phyloP scores from a whole-genome alignment of 2,113 vertebrate species.

The Paramisgurnus dabryanus region DNA sequence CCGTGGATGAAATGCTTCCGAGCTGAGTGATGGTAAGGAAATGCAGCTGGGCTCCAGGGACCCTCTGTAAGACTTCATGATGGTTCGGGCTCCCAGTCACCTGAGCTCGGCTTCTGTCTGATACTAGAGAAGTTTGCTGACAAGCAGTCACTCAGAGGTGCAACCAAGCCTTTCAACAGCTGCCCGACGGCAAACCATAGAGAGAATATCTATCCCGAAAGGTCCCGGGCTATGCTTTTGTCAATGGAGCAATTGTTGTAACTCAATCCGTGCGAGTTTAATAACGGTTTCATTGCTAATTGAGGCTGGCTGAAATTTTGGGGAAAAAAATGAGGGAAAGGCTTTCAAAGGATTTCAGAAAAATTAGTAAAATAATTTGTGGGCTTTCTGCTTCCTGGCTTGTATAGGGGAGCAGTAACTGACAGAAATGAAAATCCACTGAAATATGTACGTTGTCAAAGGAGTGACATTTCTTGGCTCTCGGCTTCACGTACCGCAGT shows the following conservation, averaged over 20 bases:
- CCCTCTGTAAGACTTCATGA: constrained; percentile 29
- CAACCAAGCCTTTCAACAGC: constrained; percentile 64
- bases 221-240: constrained; percentile 57
- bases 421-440: constrained; percentile 35
- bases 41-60: constrained; percentile 49
- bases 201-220: constrained; percentile 27
- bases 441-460: constrained; percentile 25
- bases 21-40: constrained; percentile 58
- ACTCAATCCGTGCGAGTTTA: constrained; percentile 51
- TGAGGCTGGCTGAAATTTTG: constrained; percentile 1
- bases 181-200: constrained; percentile 51
- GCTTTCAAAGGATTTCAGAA: constrained; percentile 34
- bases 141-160: constrained; percentile 69
- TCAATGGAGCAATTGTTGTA: constrained; percentile 72
- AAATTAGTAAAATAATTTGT: constrained; percentile 38
- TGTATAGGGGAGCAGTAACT: constrained; percentile 24
- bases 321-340: neutral
- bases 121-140: constrained; percentile 73
- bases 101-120: constrained; percentile 68
- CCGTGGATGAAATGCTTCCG: constrained; percentile 47
- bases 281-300: constrained; percentile 26
- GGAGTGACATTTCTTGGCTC: constrained; percentile 35
- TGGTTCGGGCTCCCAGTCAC: constrained; percentile 60
- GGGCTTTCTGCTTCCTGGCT: constrained; percentile 32
- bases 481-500: constrained; percentile 26